Evolutionary conservation across 2,888 invertebrate species (phyloP).

Genomic region (Diabrotica balteata): DNA sequence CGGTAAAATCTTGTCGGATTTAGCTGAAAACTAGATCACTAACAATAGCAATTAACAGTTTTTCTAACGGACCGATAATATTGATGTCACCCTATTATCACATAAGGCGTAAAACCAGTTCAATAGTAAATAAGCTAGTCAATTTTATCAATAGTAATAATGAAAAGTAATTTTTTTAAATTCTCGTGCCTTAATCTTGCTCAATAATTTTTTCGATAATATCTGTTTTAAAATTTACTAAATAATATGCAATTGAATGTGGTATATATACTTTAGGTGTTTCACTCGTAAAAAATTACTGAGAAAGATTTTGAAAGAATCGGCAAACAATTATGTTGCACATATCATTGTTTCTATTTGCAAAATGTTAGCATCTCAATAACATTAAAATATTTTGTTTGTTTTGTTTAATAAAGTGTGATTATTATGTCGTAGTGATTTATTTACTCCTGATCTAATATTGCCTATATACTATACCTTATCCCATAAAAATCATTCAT

Average conservation of each 20-base stretch:
- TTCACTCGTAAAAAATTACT: slow-evolving; percentile 48
- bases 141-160: too few species aligned
- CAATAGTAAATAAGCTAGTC: too few species aligned
- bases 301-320: slow-evolving; percentile 41
- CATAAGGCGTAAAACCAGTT: too few species aligned
- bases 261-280: slow-evolving; percentile 6
- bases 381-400: slow-evolving; percentile 59
- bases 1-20: too few species aligned
- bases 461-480: too few species aligned
- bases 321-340: slow-evolving; percentile 57
- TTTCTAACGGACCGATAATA: neutral
- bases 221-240: slow-evolving; percentile 24
- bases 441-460: too few species aligned
- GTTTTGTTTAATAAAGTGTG: slow-evolving; percentile 61
- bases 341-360: slow-evolving; percentile 60
- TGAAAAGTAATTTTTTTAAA: neutral
- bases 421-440: slow-evolving; percentile 46
- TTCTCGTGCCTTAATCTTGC: slow-evolving; percentile 21
- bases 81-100: too few species aligned
- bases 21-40: too few species aligned
- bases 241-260: slow-evolving; percentile 6
- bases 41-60: neutral
- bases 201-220: slow-evolving; percentile 39
- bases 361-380: slow-evolving; percentile 58
- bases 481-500: too few species aligned